Base-by-base conservation (phyloP, 2,113 vertebrate genomes). In the Calonectris borealis region DNA sequence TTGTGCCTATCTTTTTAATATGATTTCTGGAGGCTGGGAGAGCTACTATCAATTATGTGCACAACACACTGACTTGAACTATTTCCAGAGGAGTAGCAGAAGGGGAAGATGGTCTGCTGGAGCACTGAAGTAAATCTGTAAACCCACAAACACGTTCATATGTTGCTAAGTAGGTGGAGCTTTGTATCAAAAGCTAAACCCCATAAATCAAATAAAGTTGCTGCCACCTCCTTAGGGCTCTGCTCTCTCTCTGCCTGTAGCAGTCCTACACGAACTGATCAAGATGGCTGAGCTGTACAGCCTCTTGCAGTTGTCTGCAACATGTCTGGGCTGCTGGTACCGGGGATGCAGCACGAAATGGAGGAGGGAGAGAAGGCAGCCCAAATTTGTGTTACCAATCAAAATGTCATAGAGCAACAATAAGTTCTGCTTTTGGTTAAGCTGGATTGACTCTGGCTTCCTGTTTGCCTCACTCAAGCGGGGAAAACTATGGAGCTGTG, bases 81-180 rank as follows among this genome's bases (percentile, higher is more conserved):
- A 11, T 81, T 94, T 96, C 86, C 91, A 95, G 80, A 93, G 80
- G 75, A 86, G 69, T 18, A 92, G 83, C 83, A 92, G 80, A 82
- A 91, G 52, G 69, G 46, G 20, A 84, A 38, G 71, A 68, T 36
- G 38, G n/a, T 71, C 69, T 95, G 75, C 66, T 73, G 75, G 90
- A 93, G 71, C 54, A n/a, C 40, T 72, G 70, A 83, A 80, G 57
- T 31, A 38, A 61, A 75, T 79, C 61, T 87, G 46, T 22, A 86
- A 92, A 90, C 61, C 48, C 76, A 91, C 72, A 83, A 62, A 83
- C 57, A 72, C 0, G 5, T 38, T 90, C 46, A 29, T 61, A 5
- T 24, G 48, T 36, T 91, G n/a, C 52, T 86, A 52, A 91, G 38
- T 61, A 49, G 90, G 61, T 38, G 76, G 57, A 92, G 65, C 69